phyloP scores from a whole-genome alignment of 2,888 invertebrate genomes.

The Nomada hirtipes region DNA sequence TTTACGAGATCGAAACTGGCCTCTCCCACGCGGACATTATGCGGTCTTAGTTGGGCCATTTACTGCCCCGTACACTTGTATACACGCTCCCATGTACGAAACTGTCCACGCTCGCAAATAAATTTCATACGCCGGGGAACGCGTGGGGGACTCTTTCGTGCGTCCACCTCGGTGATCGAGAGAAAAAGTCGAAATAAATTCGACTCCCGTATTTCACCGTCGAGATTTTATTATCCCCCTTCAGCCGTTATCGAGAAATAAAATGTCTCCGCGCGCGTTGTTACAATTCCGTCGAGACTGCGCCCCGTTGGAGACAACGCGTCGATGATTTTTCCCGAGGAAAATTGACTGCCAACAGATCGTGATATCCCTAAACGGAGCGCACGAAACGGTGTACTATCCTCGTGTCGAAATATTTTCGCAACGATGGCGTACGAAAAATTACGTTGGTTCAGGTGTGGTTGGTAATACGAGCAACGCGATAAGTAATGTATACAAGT shows the following conservation, averaged over 20 bases:
- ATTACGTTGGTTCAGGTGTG: slow-evolving; percentile 10
- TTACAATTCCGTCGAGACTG: slow-evolving; percentile 8
- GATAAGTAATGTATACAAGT: slow-evolving; percentile 49
- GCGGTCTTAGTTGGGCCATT: slow-evolving; percentile 56
- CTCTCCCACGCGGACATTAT: slow-evolving; percentile 68
- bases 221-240: slow-evolving; percentile 34
- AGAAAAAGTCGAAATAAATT: slow-evolving; percentile 29
- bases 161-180: slow-evolving; percentile 16
- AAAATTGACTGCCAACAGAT: background rate
- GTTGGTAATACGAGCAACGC: slow-evolving; percentile 33
- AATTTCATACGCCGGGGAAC: slow-evolving; percentile 27
- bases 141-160: slow-evolving; percentile 4
- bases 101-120: slow-evolving; percentile 47
- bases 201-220: slow-evolving; percentile 31
- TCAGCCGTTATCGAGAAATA: background rate
- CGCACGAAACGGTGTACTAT: slow-evolving; percentile 7
- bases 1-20: slow-evolving; percentile 72
- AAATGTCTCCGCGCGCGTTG: background rate
- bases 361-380: background rate
- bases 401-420: background rate
- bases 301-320: background rate
- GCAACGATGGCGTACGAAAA: slow-evolving; percentile 7
- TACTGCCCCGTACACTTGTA: slow-evolving; percentile 59
- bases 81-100: slow-evolving; percentile 51
- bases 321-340: background rate